Base-by-base conservation (phyloP, 2,113 vertebrate genomes). In the Pedetes capensis region DNA sequence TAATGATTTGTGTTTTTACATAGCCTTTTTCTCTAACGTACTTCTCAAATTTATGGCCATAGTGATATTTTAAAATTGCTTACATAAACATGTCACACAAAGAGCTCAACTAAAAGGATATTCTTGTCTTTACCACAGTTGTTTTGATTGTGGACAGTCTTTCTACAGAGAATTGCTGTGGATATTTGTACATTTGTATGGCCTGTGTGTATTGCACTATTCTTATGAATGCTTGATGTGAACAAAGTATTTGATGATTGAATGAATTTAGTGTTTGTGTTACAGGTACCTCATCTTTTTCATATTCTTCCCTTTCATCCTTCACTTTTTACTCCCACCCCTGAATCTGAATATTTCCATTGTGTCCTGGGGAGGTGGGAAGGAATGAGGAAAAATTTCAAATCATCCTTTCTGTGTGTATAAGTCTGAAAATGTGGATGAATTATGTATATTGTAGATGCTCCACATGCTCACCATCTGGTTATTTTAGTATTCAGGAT, bases 21-120 rank as follows among this genome's bases (percentile, higher is more conserved):
- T 37, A 81, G 55, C 11, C 29, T 42, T 90, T n/a, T 92, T 89
- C 37, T 76, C n/a, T 82, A 78, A 87, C 55, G 17, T 72, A 78
- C 13, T 57, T 87, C 89, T 92, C 53, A 95, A 76, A 29, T 49
- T 59, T 55, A 57, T 63, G 68, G 25, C 51, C 82, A 59, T n/a
- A 64, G 39, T 80, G 64, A 59, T 91, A 83, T 74, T 96, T 97
- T 93, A 53, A 81, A 81, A 82, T 87, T 63, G 44, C 51, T 79
- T 95, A 34, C 25, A 93, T 85, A 91, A 89, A 79, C n/a, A 27
- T 80, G 39, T 42, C 53, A 88, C 17, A 55, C 20, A 74, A 80
- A 93, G 76, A 92, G 29, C 64, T 78, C 37, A 49, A 57, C 59
- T 39, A 20, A 84, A 92, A 95, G 55, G 49, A 78, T 72, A 22